Base-by-base conservation (phyloP, 2,888 invertebrate species). In the Unio pictorum region DNA sequence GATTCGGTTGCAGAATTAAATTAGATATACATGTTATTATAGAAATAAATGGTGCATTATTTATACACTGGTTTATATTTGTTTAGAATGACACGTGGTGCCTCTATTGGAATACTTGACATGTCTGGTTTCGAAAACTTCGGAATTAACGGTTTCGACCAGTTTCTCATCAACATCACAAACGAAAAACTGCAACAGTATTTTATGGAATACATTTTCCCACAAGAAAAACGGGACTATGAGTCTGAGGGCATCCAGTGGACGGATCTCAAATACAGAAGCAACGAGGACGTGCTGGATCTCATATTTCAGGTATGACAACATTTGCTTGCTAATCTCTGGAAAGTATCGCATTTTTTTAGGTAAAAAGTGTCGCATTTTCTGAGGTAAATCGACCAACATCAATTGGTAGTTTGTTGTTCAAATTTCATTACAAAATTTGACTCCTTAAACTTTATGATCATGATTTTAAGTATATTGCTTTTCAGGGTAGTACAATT, bases 161-260 rank as follows among this genome's bases (percentile, higher is more conserved):
- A 84, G 68, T 82, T 84, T 62, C 72, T 83, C 15, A 82, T 84
- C 64, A 84, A 84, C 67, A 74, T 79, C n/a, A 81, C 81, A 11
- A 84, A 84, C 61, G 84, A 84, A 68, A 79, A 79, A 30, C 70
- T 84, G 11, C 87, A 87, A 71, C 82, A 82, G 68, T 82, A 81
- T 71, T 86, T 87, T 64, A 85, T 86, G 81, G 84, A 85, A 30
- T 82, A 85, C 73, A 81, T 86, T 28, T 87, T 86, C 65, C 80
- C 81, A 4, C 73, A 81, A 34, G 86, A 86, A 64, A 80, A 79
- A 68, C 67, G 74, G 30, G 82, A 84, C 60, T 84, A 84, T 66
- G 78, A 80, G 60, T 26, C 71, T 34, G 85, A 85, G 65, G 86
- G 86, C 0, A 79, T 87, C 23, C 69, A 78, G 30, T 85, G 85